phyloP scores from a whole-genome alignment of 2,888 invertebrate genomes.

The Megaustenia siamemsis region DNA sequence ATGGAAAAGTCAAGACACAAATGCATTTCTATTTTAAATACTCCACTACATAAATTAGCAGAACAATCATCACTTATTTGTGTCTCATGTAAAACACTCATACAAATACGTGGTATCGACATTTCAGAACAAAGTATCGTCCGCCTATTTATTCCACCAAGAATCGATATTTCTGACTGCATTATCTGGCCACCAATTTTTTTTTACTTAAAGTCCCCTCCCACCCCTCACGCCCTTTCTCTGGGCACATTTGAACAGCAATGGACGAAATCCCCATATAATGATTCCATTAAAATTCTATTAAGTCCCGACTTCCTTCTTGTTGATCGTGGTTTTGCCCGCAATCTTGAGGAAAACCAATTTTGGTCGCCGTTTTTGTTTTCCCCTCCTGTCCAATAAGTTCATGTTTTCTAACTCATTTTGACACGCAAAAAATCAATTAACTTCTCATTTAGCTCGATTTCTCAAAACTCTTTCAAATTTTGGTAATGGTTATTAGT shows the following conservation, averaged over 20 bases:
- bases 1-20: too few relatives aligned
- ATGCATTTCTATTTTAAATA: too few relatives aligned
- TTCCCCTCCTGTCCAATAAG: too few relatives aligned
- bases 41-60: too few relatives aligned
- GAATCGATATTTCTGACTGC: not conserved
- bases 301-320: not conserved
- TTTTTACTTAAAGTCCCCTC: not conserved
- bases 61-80: too few relatives aligned
- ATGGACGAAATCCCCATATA: not conserved
- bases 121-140: not conserved
- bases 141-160: not conserved
- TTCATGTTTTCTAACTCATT: not conserved
- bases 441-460: too few relatives aligned
- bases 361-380: not conserved
- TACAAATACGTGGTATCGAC: not conserved
- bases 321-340: not conserved
- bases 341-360: not conserved
- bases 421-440: not conserved
- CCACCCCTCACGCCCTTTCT: not conserved
- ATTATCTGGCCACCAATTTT: not conserved
- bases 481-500: too few relatives aligned
- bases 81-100: too few relatives aligned
- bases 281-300: slow-evolving; percentile 1
- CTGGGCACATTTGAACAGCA: not conserved
- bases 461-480: too few relatives aligned